Conservation (phyloP, 1,140 invertebrate genomes). For the Dendroctonus valens region DNA sequence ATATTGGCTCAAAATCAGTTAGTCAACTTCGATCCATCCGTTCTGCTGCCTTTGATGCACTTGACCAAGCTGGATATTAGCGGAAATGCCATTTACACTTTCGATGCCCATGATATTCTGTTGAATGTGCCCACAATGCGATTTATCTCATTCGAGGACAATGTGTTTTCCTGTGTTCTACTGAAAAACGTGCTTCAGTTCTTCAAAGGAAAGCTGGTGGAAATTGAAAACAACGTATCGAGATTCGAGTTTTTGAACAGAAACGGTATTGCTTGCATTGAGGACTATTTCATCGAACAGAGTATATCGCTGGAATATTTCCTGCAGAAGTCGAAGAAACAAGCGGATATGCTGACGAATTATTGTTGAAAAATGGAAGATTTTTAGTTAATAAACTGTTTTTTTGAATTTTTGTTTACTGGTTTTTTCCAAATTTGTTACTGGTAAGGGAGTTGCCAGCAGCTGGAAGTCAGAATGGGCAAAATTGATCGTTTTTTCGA, state of each 20-base stretch:
- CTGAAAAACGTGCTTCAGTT: slow-evolving; percentile 40
- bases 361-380: too few relatives aligned
- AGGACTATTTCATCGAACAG: slow-evolving; percentile 26
- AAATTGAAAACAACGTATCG: slow-evolving; percentile 30
- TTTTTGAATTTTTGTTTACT: too few relatives aligned
- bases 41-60: slow-evolving; percentile 38
- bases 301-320: slow-evolving; percentile 22
- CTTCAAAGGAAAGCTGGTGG: slow-evolving; percentile 39
- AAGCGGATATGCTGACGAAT: background rate
- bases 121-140: slow-evolving; percentile 37
- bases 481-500: too few relatives aligned
- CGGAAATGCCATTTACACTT: slow-evolving; percentile 41
- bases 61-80: slow-evolving; percentile 41
- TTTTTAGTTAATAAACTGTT: too few relatives aligned
- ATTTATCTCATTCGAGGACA: slow-evolving; percentile 40
- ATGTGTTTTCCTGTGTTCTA: slow-evolving; percentile 40
- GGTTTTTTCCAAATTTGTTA: too few relatives aligned
- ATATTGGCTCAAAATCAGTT: slow-evolving; percentile 43
- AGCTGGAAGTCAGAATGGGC: too few relatives aligned
- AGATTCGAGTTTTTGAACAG: slow-evolving; percentile 44
- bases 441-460: too few relatives aligned
- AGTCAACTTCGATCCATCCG: slow-evolving; percentile 31
- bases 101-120: slow-evolving; percentile 39
- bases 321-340: slow-evolving; percentile 16
- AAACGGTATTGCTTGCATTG: slow-evolving; percentile 45